phyloP scores from a whole-genome alignment of 2,113 vertebrate genomes.

The Anguilla japonica region DNA sequence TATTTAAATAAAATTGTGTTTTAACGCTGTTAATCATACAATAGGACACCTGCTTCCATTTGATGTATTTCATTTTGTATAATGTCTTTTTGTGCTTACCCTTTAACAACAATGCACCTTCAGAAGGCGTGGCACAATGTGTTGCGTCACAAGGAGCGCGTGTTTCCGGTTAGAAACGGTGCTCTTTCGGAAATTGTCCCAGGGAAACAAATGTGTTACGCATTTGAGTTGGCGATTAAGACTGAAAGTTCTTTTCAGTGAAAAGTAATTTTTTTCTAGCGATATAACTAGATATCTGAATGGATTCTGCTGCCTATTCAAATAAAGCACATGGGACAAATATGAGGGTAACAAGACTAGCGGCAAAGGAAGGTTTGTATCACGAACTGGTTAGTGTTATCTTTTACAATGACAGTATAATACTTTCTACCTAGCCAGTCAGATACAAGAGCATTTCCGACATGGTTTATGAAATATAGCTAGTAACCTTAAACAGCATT shows the following conservation, averaged over 20 bases:
- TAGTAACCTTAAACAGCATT: background rate
- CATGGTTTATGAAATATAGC: background rate
- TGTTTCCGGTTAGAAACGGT: background rate
- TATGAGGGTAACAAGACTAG: background rate
- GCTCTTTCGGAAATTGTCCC: background rate
- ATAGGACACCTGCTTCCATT: no score
- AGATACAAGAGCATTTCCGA: background rate
- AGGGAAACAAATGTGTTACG: background rate
- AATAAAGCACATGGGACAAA: background rate
- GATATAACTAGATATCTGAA: background rate
- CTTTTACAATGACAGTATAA: background rate
- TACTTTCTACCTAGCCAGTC: background rate
- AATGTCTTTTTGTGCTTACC: no score
- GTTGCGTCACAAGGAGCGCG: background rate
- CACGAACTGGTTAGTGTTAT: background rate
- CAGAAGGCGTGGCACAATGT: no score
- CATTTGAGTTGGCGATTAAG: background rate
- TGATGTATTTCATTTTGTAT: no score
- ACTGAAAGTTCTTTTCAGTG: background rate
- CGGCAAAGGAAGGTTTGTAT: background rate
- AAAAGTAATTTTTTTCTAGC: background rate
- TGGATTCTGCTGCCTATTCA: background rate
- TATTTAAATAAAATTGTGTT: no score
- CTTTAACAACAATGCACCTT: no score
- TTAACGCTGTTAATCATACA: no score